Percentiles rank a stretch among this genome's conserved stretches.
Conservation (phyloP, 2,888 invertebrate genomes). For the Limenitis camilla region DNA sequence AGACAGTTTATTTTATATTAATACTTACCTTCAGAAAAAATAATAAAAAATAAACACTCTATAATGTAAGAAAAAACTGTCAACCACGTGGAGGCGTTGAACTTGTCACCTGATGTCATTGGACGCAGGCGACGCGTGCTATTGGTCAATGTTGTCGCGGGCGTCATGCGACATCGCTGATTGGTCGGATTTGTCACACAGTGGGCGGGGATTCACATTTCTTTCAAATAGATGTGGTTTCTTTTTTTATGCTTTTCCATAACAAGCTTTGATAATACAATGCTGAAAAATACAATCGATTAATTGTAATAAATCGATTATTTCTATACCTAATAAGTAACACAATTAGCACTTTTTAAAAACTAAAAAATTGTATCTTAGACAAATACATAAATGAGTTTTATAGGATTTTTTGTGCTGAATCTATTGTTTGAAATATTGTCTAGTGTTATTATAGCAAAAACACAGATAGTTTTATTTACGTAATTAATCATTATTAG, state of each 20-base stretch:
- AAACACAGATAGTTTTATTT: too few relatives aligned
- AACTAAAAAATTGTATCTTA: too few relatives aligned
- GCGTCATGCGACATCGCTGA: conserved; percentile 60
- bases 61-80: conserved; percentile 16
- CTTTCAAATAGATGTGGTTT: conserved; percentile 37
- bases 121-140: conserved; percentile 48
- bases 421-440: too few relatives aligned
- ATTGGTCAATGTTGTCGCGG: conserved; percentile 65
- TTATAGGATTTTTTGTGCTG: too few relatives aligned
- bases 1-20: too few relatives aligned
- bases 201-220: conserved; percentile 46
- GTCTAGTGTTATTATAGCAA: too few relatives aligned
- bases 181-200: conserved; percentile 62
- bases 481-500: neutral
- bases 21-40: too few relatives aligned
- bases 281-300: too few relatives aligned
- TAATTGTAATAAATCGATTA: neutral
- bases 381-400: too few relatives aligned
- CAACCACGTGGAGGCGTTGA: conserved; percentile 58
- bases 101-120: conserved; percentile 70
- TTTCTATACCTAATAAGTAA: neutral
- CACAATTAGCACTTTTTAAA: too few relatives aligned
- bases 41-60: neutral
- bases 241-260: neutral
- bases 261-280: neutral